Conservation (phyloP, 2,797 vertebrate species). For the Hoplostethus atlanticus region DNA sequence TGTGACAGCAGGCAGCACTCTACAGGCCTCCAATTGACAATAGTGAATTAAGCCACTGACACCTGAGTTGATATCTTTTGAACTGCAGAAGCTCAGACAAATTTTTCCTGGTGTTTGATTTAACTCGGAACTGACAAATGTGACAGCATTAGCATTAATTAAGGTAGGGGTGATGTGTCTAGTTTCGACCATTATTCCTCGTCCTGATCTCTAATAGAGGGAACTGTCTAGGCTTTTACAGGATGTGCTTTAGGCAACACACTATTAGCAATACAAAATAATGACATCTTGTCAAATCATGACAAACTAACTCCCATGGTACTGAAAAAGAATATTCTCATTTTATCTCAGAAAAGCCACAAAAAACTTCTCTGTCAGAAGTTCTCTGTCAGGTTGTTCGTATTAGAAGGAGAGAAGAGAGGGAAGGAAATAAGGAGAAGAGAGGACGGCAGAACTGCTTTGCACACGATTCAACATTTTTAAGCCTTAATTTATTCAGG, state of each 20-base stretch:
- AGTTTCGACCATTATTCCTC: background rate
- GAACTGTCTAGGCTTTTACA: background rate
- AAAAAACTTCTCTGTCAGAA: no score
- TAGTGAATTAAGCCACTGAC: background rate
- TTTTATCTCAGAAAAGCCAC: no score
- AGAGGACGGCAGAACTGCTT: no score
- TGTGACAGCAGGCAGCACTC: conserved; percentile 5
- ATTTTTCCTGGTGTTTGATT: background rate
- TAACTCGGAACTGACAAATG: background rate
- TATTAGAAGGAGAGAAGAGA: no score
- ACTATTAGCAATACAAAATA: background rate
- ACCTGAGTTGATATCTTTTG: background rate
- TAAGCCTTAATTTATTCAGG: no score
- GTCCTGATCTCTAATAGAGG: background rate
- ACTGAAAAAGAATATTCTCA: no score
- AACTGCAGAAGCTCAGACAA: background rate
- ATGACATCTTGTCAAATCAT: background rate
- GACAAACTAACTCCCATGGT: background rate
- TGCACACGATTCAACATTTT: no score
- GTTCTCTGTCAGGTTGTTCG: no score
- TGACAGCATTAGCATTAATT: background rate
- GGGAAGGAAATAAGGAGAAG: no score
- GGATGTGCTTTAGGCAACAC: background rate
- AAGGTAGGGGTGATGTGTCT: background rate
- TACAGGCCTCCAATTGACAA: background rate